Conservation (phyloP, 2,797 vertebrate genomes). For the Vireo griseus region DNA sequence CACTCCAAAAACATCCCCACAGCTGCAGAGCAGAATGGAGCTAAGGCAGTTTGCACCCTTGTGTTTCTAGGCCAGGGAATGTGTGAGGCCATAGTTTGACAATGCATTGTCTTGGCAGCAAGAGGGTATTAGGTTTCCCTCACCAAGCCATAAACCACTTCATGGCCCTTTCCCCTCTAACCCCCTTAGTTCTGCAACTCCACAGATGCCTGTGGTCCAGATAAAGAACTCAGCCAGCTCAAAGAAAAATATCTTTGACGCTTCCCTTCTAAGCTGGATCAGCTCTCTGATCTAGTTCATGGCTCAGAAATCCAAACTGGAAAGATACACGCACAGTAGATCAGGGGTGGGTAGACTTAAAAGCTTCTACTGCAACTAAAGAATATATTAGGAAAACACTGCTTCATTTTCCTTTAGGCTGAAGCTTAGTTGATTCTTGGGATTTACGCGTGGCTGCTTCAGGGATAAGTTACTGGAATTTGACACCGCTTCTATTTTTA, state of each 20-base stretch:
- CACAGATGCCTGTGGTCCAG: neutral
- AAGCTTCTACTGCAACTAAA: neutral
- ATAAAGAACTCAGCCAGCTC: constrained; percentile 32
- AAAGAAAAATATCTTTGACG: neutral
- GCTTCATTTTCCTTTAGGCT: neutral
- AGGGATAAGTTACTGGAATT: neutral
- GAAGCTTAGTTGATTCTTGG: neutral
- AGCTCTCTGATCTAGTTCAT: constrained; percentile 13
- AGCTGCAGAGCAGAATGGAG: constrained; percentile 1
- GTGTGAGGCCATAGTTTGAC: neutral
- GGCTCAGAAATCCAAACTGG: constrained; percentile 4
- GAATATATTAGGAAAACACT: neutral
- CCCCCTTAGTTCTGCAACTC: neutral
- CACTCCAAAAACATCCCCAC: constrained; percentile 7
- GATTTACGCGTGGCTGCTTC: neutral
- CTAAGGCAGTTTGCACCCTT: neutral
- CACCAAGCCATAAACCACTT: neutral
- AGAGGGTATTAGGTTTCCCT: neutral
- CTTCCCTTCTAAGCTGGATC: constrained; percentile 44
- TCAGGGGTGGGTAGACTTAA: neutral
- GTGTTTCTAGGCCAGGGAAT: neutral
- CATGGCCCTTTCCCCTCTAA: neutral
- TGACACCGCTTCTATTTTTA: neutral
- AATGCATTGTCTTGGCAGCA: neutral
- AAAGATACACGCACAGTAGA: neutral